phyloP scores from a whole-genome alignment of 2,113 vertebrate species.

The Arothron firmamentum region DNA sequence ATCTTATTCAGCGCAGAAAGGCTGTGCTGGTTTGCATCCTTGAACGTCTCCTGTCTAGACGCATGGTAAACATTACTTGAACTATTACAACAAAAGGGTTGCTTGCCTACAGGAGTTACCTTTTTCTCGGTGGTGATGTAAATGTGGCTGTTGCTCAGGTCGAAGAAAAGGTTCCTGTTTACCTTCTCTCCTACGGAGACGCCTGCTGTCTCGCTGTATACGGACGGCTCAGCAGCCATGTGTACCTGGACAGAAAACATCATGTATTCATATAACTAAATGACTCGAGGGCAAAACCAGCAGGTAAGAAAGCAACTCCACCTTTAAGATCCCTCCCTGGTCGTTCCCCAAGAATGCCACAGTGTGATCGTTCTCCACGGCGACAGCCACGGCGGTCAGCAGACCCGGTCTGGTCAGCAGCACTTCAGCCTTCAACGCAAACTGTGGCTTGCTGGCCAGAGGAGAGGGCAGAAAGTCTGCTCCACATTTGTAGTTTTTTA shows the following conservation, averaged over 20 bases:
- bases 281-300: neutral
- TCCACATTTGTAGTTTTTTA: conserved; percentile 79
- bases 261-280: too few species aligned
- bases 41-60: neutral
- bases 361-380: conserved; percentile 82
- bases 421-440: conserved; percentile 52
- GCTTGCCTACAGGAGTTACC: conserved; percentile 65
- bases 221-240: conserved; percentile 52
- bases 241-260: conserved; percentile 74
- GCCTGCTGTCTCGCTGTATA: conserved; percentile 75
- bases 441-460: conserved; percentile 79
- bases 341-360: conserved; percentile 88
- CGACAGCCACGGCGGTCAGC: conserved; percentile 82
- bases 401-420: conserved; percentile 59
- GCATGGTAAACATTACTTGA: neutral
- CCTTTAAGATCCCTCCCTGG: conserved; percentile 78
- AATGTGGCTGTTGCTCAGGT: conserved; percentile 74
- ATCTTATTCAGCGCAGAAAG: neutral
- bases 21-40: neutral
- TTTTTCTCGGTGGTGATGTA: conserved; percentile 89
- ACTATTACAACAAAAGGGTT: neutral
- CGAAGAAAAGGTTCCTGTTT: conserved; percentile 87
- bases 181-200: conserved; percentile 79
- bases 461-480: conserved; percentile 90
- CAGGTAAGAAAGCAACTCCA: conserved; percentile 12